A percentile compares a stretch with the other conserved stretches of the same genome.
These are phyloP conservation scores for Myotis yumanensis DNA, from an alignment of 2,113 vertebrate genomes.

Conservation along the genomic window DNA sequence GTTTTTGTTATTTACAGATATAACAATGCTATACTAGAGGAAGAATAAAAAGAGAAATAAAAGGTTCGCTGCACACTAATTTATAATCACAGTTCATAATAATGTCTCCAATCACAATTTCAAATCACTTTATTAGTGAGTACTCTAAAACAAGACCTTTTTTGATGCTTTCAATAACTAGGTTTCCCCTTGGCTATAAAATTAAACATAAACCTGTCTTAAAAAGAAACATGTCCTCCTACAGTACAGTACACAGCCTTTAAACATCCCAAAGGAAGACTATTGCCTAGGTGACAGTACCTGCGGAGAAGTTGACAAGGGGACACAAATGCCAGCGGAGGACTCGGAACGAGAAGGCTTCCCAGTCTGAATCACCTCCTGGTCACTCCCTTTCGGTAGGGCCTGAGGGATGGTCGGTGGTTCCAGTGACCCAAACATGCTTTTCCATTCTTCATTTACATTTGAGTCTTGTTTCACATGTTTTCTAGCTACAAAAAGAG, in stretches of 20 bases:
- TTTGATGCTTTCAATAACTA: neutral
- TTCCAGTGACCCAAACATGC: conserved; percentile 98
- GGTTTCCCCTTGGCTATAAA: neutral
- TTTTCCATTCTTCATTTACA: conserved; percentile 99
- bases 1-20: conserved; percentile 13
- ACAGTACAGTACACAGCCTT: neutral
- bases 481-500: conserved; percentile 89
- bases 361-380: conserved; percentile 82
- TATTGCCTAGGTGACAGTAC: conserved; percentile 65
- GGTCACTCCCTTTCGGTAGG: conserved; percentile 85
- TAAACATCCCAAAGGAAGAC: neutral
- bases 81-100: conserved; percentile 24
- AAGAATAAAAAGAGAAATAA: conserved; percentile 14
- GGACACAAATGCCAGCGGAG: conserved; percentile 83
- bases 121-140: neutral
- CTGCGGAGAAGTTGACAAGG: conserved; percentile 88
- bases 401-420: conserved; percentile 86
- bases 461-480: conserved; percentile 96
- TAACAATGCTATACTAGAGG: neutral
- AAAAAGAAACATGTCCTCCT: neutral
- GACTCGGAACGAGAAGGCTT: conserved; percentile 87
- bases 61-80: neutral
- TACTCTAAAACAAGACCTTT: neutral
- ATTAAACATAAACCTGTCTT: neutral
- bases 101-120: neutral